Percentiles rank a stretch among this genome's conserved stretches.
phyloP scores from a whole-genome alignment of 1,140 invertebrate genomes.

The Lepidostoma basale region DNA sequence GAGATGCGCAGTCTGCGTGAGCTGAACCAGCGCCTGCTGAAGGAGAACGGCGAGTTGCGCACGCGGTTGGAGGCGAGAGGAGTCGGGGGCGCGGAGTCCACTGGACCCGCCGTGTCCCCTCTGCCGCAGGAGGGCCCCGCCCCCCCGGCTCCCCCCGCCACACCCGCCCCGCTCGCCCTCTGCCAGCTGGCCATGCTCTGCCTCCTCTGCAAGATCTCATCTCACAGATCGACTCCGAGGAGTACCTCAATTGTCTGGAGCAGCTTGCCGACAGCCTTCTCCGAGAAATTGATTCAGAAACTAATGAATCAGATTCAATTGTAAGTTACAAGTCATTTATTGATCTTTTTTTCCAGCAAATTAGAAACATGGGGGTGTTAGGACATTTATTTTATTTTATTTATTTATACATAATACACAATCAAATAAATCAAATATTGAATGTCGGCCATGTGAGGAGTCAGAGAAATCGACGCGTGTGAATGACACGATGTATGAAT shows the following conservation, averaged over 20 bases:
- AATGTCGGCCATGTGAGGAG: too few relatives aligned
- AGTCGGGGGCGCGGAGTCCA: constrained; percentile 59
- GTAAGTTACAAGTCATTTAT: too few relatives aligned
- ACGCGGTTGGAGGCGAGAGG: constrained; percentile 56
- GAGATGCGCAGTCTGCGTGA: constrained; percentile 70
- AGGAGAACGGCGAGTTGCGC: constrained; percentile 68
- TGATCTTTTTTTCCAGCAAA: too few relatives aligned
- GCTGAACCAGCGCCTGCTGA: constrained; percentile 68
- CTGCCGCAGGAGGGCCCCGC: constrained; percentile 79
- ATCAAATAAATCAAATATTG: too few relatives aligned
- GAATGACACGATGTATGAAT: too few relatives aligned
- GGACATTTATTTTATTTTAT: too few relatives aligned
- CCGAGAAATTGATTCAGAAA: constrained; percentile 77
- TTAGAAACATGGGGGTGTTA: too few relatives aligned
- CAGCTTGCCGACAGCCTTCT: constrained; percentile 79
- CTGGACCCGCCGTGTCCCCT: constrained; percentile 82
- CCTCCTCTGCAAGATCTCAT: constrained; percentile 82
- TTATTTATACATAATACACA: too few relatives aligned
- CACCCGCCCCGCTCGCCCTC: constrained; percentile 51
- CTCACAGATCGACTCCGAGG: constrained; percentile 68
- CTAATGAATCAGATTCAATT: constrained; percentile 71
- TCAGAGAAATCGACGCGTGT: too few relatives aligned
- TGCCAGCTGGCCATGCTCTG: constrained; percentile 73
- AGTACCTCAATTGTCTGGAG: constrained; percentile 73
- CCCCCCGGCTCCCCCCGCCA: constrained; percentile 63